A percentile compares a stretch with the other conserved stretches of the same genome.
phyloP scores from a whole-genome alignment of 1,140 invertebrate genomes.

The Pogonomyrmex californicus region DNA sequence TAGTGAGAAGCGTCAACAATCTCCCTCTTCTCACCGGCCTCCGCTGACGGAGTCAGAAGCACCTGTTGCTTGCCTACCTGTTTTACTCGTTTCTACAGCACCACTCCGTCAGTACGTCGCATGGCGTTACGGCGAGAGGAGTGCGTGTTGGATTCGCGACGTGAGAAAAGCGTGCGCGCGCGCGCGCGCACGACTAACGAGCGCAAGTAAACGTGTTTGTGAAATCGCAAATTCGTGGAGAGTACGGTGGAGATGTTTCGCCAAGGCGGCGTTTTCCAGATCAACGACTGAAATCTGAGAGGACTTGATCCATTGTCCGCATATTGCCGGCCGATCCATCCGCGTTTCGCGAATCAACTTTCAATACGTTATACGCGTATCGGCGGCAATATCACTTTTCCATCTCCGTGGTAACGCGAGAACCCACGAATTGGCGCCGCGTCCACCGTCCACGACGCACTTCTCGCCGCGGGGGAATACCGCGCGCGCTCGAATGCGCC shows the following conservation, averaged over 20 bases:
- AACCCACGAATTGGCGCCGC: neutral
- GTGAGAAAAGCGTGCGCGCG: neutral
- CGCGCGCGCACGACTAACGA: neutral
- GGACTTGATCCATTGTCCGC: no score
- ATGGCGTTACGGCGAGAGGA: neutral
- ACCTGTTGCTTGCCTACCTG: slow-evolving; percentile 85
- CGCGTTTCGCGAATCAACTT: neutral
- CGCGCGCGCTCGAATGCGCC: neutral
- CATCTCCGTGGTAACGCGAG: neutral
- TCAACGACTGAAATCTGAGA: neutral
- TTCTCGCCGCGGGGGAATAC: slow-evolving; percentile 9
- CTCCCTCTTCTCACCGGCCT: slow-evolving; percentile 20
- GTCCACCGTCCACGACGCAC: neutral
- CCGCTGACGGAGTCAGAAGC: slow-evolving; percentile 75
- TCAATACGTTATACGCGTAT: neutral
- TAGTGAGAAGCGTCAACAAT: slow-evolving; percentile 33
- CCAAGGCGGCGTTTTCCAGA: neutral
- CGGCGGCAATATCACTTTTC: no score
- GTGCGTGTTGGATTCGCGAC: neutral
- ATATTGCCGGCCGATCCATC: neutral
- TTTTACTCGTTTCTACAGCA: slow-evolving; percentile 75
- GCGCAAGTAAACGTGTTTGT: neutral
- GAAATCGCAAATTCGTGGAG: neutral
- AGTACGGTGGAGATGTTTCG: neutral
- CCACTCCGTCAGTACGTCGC: slow-evolving; percentile 75